These are phyloP conservation scores for Noctilio leporinus DNA, from an alignment of 2,113 vertebrate genomes.

Conservation along the genomic window DNA sequence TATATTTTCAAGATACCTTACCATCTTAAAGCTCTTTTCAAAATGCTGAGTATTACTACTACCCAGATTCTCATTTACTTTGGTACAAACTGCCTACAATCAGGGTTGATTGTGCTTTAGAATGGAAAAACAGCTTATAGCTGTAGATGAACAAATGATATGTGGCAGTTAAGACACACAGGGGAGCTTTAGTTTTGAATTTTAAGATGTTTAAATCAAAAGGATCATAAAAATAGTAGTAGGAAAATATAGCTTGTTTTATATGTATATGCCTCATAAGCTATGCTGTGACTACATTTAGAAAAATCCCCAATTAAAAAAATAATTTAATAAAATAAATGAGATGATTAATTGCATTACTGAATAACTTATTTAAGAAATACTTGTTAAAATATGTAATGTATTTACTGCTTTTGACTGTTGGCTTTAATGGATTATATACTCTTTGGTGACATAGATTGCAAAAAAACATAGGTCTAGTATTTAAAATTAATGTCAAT, in stretches of 20 bases:
- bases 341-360: background rate
- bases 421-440: slow-evolving; percentile 24
- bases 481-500: slow-evolving; percentile 37
- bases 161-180: background rate
- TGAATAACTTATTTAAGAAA: slow-evolving; percentile 8
- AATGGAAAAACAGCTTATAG: background rate
- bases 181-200: background rate
- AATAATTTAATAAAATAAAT: background rate
- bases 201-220: slow-evolving; percentile 33
- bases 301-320: background rate
- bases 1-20: slow-evolving; percentile 43
- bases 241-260: background rate
- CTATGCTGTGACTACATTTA: background rate
- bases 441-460: background rate
- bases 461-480: background rate
- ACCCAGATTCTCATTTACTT: slow-evolving; percentile 28
- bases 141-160: slow-evolving; percentile 12
- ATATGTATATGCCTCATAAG: background rate
- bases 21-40: slow-evolving; percentile 23
- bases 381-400: background rate
- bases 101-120: background rate
- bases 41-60: background rate
- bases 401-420: background rate
- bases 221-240: slow-evolving; percentile 23
- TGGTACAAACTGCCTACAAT: background rate